A percentile compares a stretch with the other conserved stretches of the same genome.
These are phyloP conservation scores for Craseonycteris thonglongyai DNA, from an alignment of 2,113 vertebrate genomes.

Conservation along the genomic window DNA sequence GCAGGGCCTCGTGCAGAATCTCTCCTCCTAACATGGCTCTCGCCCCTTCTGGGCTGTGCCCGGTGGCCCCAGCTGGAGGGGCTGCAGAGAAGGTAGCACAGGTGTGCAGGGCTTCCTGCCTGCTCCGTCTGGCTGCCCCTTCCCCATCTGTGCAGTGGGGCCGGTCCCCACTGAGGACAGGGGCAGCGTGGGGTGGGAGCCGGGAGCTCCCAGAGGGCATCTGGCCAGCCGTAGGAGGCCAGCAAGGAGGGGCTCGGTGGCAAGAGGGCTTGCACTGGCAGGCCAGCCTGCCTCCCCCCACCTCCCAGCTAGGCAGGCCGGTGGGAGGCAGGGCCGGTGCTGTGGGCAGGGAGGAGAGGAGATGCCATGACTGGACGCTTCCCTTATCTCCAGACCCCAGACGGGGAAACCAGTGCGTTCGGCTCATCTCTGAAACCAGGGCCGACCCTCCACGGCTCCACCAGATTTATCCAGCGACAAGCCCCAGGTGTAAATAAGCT, in stretches of 20 bases:
- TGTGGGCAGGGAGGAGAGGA: background rate
- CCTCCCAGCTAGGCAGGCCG: too few relatives aligned
- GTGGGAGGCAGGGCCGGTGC: too few relatives aligned
- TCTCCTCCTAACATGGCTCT: background rate
- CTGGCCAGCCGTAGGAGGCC: background rate
- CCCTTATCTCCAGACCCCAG: constrained; percentile 52
- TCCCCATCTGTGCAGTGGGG: background rate
- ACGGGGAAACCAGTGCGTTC: background rate
- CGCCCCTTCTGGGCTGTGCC: background rate
- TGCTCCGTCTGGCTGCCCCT: background rate
- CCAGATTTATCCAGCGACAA: constrained; percentile 11
- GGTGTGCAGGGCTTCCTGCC: background rate
- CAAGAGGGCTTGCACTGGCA: background rate
- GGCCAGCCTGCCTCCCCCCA: background rate
- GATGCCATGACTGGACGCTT: background rate
- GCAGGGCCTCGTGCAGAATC: background rate
- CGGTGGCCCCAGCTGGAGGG: background rate
- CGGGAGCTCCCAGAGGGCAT: background rate
- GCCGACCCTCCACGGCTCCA: background rate
- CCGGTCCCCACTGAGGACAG: background rate
- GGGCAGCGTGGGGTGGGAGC: background rate
- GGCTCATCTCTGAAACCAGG: background rate
- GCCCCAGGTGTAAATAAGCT: constrained; percentile 29
- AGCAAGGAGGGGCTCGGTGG: background rate
- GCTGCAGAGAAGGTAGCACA: background rate